These are phyloP conservation scores for Falco cherrug DNA, from an alignment of 2,797 vertebrate genomes.

Conservation along the genomic window DNA sequence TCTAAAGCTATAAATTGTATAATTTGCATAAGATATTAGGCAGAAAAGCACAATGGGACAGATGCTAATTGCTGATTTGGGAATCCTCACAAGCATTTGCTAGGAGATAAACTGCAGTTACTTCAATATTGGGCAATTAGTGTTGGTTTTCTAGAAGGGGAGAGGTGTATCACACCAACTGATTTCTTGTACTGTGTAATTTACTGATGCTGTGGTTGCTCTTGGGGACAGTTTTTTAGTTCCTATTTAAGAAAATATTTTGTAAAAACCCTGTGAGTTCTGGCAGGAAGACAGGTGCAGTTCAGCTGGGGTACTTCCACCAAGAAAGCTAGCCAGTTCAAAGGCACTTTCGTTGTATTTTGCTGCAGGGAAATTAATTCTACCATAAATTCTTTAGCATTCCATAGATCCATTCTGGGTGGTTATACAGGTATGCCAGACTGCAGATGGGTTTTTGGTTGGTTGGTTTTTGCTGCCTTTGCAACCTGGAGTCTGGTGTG, in stretches of 20 bases:
- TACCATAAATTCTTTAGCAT: neutral
- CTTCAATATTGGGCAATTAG: conserved; percentile 24
- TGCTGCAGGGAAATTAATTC: neutral
- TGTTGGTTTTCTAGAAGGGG: conserved; percentile 42
- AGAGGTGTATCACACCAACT: neutral
- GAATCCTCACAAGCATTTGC: conserved; percentile 21
- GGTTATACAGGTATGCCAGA: neutral
- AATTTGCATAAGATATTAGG: conserved; percentile 56
- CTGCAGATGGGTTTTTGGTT: neutral
- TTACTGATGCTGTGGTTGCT: conserved; percentile 1
- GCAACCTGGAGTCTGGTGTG: neutral
- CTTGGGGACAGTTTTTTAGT: neutral
- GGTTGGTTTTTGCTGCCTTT: neutral
- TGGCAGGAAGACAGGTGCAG: neutral
- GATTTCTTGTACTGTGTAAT: neutral
- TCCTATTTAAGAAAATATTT: conserved; percentile 11
- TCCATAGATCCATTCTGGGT: neutral
- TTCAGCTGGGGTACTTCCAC: neutral
- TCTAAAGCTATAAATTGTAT: conserved; percentile 53
- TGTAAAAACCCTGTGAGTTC: neutral
- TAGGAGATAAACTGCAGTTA: conserved; percentile 37
- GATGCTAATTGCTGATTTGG: conserved; percentile 33
- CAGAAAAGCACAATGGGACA: conserved; percentile 36
- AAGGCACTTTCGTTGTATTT: neutral
- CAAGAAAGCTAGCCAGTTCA: neutral